Conservation (phyloP, 2,888 invertebrate genomes). For the Drosophila helvetica region DNA sequence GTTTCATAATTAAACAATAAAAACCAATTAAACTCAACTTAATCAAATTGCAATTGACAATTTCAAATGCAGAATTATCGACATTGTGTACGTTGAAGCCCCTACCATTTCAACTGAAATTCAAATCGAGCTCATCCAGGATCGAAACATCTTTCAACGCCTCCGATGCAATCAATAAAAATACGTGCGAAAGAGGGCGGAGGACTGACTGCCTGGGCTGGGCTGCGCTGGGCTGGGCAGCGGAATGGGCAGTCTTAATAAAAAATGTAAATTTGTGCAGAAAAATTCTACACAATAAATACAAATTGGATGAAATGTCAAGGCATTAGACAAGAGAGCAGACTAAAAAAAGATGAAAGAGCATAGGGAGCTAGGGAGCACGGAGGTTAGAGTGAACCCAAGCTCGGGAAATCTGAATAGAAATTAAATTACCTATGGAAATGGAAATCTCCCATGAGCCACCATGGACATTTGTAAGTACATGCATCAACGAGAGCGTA, state of each 20-base stretch:
- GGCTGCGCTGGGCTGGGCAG: constrained; percentile 11
- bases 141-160: constrained; percentile 24
- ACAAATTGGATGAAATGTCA: constrained; percentile 73
- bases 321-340: constrained; percentile 1
- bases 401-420: too few relatives aligned
- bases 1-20: constrained; percentile 48
- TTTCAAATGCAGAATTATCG: too few relatives aligned
- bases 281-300: constrained; percentile 69
- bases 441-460: too few relatives aligned
- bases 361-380: too few relatives aligned
- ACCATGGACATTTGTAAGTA: too few relatives aligned
- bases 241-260: constrained; percentile 52
- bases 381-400: constrained; percentile 26
- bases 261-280: constrained; percentile 68
- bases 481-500: too few relatives aligned
- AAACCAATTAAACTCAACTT: constrained; percentile 42
- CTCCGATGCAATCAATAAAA: constrained; percentile 17
- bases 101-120: constrained; percentile 60
- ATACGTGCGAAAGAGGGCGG: constrained; percentile 22
- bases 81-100: too few relatives aligned
- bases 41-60: constrained; percentile 56
- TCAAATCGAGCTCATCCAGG: constrained; percentile 23
- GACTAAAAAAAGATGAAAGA: constrained; percentile 6
- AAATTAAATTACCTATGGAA: too few relatives aligned
- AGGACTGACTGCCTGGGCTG: not conserved